Evolutionary conservation across 23 tunicate species (phyloP).

Genomic region (Trididemnum clinides): DNA sequence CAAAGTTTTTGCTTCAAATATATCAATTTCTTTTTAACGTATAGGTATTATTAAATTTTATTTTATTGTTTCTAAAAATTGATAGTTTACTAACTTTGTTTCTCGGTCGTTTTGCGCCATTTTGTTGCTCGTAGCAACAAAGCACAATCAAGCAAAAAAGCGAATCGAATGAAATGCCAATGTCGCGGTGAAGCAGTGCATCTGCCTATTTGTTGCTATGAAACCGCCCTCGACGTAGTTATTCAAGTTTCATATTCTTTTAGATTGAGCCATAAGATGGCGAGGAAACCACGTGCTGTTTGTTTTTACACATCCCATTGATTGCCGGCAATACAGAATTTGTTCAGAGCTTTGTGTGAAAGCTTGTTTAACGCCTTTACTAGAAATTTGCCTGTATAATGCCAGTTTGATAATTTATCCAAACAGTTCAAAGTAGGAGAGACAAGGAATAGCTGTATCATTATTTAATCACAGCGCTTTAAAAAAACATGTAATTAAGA

Average conservation of each 20-base stretch:
- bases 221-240: background rate
- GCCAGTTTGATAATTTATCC: no score
- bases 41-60: no score
- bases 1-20: background rate
- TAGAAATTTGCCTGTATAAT: no score
- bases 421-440: no score
- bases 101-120: background rate
- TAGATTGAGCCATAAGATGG: background rate
- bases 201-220: constrained; percentile 4
- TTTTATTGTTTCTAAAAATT: no score
- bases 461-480: no score
- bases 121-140: constrained; percentile 13
- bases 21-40: background rate
- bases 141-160: background rate
- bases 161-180: background rate
- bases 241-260: background rate
- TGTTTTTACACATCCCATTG: background rate
- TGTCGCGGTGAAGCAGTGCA: background rate
- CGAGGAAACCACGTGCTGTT: constrained; percentile 23
- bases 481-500: no score
- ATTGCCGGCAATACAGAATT: no score
- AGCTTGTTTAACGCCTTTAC: no score
- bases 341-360: no score
- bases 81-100: no score
- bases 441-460: no score